Percentiles rank a stretch among this genome's conserved stretches.
Evolutionary conservation across 2,888 invertebrate genomes (phyloP).

Genomic region (Patella pellucida): DNA sequence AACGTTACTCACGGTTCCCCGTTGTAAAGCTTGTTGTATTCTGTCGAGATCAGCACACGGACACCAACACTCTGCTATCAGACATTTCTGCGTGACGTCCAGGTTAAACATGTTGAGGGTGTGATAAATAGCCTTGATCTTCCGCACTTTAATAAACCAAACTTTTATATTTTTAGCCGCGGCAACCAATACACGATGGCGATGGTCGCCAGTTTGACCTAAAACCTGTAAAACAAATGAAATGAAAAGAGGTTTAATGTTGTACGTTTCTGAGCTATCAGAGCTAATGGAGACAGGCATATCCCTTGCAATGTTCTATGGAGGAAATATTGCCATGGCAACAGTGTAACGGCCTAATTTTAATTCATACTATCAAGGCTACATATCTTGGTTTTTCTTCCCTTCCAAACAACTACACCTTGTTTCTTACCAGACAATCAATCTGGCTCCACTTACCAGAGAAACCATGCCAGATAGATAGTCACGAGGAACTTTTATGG

Average conservation of each 20-base stretch:
- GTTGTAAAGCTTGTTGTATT: slow-evolving; percentile 92
- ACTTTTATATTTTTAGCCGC: slow-evolving; percentile 98
- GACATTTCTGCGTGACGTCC: slow-evolving; percentile 99
- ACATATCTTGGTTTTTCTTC: too few relatives aligned
- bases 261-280: too few relatives aligned
- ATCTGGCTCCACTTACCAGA: too few relatives aligned
- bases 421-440: too few relatives aligned
- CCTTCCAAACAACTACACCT: too few relatives aligned
- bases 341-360: too few relatives aligned
- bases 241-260: not conserved
- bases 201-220: slow-evolving; percentile 83
- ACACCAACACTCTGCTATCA: slow-evolving; percentile 99
- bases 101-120: slow-evolving; percentile 98
- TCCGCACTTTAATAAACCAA: slow-evolving; percentile 96
- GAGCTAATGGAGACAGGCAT: too few relatives aligned
- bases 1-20: slow-evolving; percentile 86
- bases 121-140: slow-evolving; percentile 99
- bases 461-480: too few relatives aligned
- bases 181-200: slow-evolving; percentile 95
- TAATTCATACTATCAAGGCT: too few relatives aligned
- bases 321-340: too few relatives aligned
- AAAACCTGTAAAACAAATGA: slow-evolving; percentile 56
- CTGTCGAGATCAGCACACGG: slow-evolving; percentile 92
- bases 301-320: too few relatives aligned
- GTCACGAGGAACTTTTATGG: too few relatives aligned